Base-by-base conservation (phyloP, 2,113 vertebrate genomes). In the Gymnogyps californianus region DNA sequence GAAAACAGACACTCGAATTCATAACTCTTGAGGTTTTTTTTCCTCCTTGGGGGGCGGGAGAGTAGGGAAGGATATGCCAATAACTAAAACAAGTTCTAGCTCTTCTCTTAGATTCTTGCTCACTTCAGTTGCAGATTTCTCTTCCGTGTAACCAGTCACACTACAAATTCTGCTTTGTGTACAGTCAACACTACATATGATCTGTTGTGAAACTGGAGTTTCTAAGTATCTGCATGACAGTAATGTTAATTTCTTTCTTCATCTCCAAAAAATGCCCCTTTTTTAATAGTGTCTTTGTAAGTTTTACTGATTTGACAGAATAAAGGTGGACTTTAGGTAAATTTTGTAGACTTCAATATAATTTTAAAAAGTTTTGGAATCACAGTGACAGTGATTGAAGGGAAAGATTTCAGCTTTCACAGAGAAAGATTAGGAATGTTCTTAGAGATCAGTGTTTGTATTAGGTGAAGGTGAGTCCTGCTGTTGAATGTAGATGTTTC, bases 1-100 rank as follows among this genome's bases (percentile, higher is more conserved):
- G 64, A 86, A 93, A 83, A 81, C 15, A 38, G 34, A 71, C 26
- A 16, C 47, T 64, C 2, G 0, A 32, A 57, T 80, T 92, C 2
- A 0, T 70, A 74, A 51, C 7, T 58, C 12, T 20, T 34, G 29
- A 59, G 38, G 5, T 1, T 36, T 61, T 62, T 58, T 42, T 8
- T 9, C 3, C 20, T 15, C 18, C 2, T n/a, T 25, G 10, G 4
- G 19, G 9, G 9, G 10, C 4, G 3, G 22, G 36, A 47, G 24
- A 19, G 6, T 46, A 46, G 13, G 29, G 54, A 74, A 26, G 16
- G 83, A 59, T 28, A 51, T n/a, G 12, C 16, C 54, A 88, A 10
- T 57, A 74, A 65, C 13, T 92, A 40, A 90, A 87, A 21, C 7
- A 61, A 66, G 13, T 83, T 87, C 9, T 61, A 69, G 12, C 25